Evolutionary conservation across 2,888 invertebrate species (phyloP).

Genomic region (Sepioteuthis lessoniana): DNA sequence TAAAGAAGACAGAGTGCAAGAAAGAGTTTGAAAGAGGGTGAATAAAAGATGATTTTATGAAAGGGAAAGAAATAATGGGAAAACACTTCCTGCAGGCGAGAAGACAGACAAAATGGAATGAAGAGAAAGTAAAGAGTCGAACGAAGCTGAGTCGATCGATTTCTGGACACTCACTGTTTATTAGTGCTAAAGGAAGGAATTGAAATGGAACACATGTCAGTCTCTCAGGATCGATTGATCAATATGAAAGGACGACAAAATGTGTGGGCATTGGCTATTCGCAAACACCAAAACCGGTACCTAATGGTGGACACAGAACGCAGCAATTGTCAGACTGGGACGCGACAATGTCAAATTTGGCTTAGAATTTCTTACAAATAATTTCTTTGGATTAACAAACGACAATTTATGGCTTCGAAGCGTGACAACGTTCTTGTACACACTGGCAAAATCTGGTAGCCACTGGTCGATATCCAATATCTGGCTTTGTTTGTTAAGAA

Average conservation of each 20-base stretch:
- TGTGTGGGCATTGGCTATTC: neutral
- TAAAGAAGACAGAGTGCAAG: too few species aligned
- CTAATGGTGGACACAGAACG: neutral
- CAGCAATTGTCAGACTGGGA: neutral
- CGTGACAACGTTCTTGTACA: neutral
- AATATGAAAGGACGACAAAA: neutral
- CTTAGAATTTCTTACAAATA: conserved; percentile 25
- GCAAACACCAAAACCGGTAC: neutral
- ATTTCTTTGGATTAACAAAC: neutral
- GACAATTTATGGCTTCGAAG: neutral
- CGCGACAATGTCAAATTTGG: conserved; percentile 1
- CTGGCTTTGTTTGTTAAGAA: neutral
- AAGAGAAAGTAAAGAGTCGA: neutral
- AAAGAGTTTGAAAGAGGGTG: too few species aligned
- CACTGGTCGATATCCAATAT: neutral
- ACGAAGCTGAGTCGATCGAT: neutral
- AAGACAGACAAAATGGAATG: neutral
- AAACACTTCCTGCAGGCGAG: neutral
- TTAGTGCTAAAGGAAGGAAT: neutral
- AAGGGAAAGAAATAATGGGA: neutral
- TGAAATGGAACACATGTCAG: conserved; percentile 33
- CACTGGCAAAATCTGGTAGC: neutral
- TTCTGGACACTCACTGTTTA: neutral
- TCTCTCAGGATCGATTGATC: conserved; percentile 33
- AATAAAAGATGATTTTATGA: neutral